phyloP scores from a whole-genome alignment of 2,888 invertebrate species.

The Pyrgus malvae region DNA sequence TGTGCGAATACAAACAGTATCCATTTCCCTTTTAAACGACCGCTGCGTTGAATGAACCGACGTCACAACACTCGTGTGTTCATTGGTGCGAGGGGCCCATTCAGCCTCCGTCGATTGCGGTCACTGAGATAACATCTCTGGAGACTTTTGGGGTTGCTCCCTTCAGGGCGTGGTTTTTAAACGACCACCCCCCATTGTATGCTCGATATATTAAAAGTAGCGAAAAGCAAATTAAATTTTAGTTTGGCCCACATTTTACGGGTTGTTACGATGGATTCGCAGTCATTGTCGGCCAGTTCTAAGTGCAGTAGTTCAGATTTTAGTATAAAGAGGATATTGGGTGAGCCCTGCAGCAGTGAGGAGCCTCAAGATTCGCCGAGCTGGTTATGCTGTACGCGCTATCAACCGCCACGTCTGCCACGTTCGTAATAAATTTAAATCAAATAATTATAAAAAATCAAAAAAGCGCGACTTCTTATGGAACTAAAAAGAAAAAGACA shows the following conservation, averaged over 20 bases:
- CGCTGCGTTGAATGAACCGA: conserved; percentile 65
- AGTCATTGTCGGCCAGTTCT: conserved; percentile 54
- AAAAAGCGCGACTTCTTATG: no score
- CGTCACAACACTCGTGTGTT: conserved; percentile 71
- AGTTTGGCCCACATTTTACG: conserved; percentile 18
- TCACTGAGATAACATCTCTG: conserved; percentile 56
- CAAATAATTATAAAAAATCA: no score
- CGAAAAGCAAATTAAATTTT: conserved; percentile 30
- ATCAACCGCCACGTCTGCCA: conserved; percentile 86
- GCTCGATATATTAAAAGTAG: conserved; percentile 42
- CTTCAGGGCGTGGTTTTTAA: conserved; percentile 49
- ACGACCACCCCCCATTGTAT: conserved; percentile 41
- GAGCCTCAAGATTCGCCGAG: conserved; percentile 51
- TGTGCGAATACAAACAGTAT: conserved; percentile 70
- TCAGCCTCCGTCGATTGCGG: conserved; percentile 44
- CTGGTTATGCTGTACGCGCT: conserved; percentile 88
- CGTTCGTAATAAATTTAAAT: conserved; percentile 68
- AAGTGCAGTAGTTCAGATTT: conserved; percentile 75
- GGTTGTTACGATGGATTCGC: conserved; percentile 55
- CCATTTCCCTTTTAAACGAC: conserved; percentile 65
- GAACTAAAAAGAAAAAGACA: no score
- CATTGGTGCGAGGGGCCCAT: conserved; percentile 60
- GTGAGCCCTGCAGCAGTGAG: conserved; percentile 53
- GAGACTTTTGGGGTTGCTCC: conserved; percentile 38
- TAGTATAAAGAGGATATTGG: conserved; percentile 83